Conservation (phyloP, 2,797 vertebrate genomes). For the Thamnophis elegans region DNA sequence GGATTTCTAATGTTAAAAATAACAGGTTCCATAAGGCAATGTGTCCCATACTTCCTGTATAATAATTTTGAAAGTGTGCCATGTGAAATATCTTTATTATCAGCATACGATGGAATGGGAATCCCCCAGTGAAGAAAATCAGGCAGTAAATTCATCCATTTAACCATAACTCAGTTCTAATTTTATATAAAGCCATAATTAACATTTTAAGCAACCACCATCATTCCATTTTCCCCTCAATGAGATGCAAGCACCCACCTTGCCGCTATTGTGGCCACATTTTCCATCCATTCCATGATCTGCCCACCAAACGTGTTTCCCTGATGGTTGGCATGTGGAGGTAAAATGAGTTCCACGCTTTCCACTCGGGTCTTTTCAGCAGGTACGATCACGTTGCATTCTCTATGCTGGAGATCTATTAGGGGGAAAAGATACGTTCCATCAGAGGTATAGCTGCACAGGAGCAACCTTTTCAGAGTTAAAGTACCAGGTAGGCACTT, state of each 20-base stretch:
- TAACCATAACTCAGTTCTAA: background rate
- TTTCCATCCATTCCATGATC: slow-evolving; percentile 99
- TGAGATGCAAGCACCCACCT: slow-evolving; percentile 72
- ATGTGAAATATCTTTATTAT: background rate
- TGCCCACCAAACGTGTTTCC: slow-evolving; percentile 96
- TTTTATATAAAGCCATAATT: background rate
- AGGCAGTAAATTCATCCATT: background rate
- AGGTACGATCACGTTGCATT: slow-evolving; percentile 71
- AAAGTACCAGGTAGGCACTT: background rate
- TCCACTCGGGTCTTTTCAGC: slow-evolving; percentile 88
- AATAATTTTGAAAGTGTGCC: background rate
- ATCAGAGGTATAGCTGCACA: accelerated
- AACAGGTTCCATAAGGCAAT: background rate
- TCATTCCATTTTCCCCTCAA: background rate
- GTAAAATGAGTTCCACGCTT: slow-evolving; percentile 94
- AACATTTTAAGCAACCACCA: background rate
- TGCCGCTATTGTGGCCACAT: slow-evolving; percentile 93
- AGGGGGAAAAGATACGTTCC: accelerated
- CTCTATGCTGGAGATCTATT: slow-evolving; percentile 72
- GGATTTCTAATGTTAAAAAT: background rate
- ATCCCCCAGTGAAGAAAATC: background rate
- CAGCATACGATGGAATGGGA: background rate
- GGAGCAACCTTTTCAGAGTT: background rate
- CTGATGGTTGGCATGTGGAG: slow-evolving; percentile 94
- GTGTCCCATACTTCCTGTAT: background rate